A percentile compares a stretch with the other conserved stretches of the same genome.
Evolutionary conservation across 2,113 vertebrate species (phyloP).

Genomic region (Gymnocephalus cernua): DNA sequence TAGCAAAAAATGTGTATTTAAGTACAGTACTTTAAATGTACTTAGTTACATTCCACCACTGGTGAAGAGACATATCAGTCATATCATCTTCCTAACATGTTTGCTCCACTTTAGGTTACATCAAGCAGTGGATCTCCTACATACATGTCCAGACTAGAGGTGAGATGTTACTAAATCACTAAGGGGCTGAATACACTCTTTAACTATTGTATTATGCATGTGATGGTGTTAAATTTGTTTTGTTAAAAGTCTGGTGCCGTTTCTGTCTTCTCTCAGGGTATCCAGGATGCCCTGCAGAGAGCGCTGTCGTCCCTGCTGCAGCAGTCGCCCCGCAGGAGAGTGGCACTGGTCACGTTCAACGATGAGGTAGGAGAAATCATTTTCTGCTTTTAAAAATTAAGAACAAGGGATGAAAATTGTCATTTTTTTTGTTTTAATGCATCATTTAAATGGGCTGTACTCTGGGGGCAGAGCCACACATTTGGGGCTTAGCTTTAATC

Average conservation of each 20-base stretch:
- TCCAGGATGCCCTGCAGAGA: conserved; percentile 82
- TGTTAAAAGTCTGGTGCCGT: neutral
- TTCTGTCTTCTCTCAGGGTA: conserved; percentile 59
- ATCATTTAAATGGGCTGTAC: neutral
- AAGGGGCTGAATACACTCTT: neutral
- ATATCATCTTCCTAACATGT: neutral
- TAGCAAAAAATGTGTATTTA: too few relatives aligned
- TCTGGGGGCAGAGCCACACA: too few relatives aligned
- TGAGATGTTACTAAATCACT: conserved; percentile 21
- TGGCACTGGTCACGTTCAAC: conserved; percentile 83
- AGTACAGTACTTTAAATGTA: too few relatives aligned
- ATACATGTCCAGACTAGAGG: conserved; percentile 82
- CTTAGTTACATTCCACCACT: too few relatives aligned
- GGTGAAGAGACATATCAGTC: neutral
- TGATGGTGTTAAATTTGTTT: neutral
- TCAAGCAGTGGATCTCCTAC: conserved; percentile 53
- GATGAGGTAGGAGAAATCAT: conserved; percentile 71
- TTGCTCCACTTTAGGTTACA: conserved; percentile 53
- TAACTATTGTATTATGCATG: neutral
- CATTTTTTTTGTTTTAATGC: neutral
- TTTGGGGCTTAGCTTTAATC: too few relatives aligned
- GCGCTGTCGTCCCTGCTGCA: conserved; percentile 71
- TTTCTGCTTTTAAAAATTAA: neutral
- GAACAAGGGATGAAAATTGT: neutral
- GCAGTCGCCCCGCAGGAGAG: conserved; percentile 77